Base-by-base conservation (phyloP, 2,113 vertebrate species). In the Tringa solitaria region DNA sequence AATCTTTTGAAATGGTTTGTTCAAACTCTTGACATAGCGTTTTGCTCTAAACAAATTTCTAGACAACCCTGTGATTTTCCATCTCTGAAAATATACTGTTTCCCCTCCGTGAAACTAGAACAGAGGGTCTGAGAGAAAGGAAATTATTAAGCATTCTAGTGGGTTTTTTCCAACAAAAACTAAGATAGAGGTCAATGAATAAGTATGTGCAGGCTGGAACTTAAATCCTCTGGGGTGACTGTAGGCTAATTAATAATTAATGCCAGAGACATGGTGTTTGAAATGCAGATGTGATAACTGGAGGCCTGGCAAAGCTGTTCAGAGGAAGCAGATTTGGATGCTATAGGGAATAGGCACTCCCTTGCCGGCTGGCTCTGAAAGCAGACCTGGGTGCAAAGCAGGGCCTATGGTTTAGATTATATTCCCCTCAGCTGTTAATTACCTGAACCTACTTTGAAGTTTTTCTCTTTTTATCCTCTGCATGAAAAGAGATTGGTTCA, bases 231-330 rank as follows among this genome's bases (percentile, higher is more conserved):
- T 97, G 98, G 99, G 99, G 99, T 99, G 98, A 99, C 99, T 99
- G 99, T 98, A 98, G 99, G 99, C 99, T 99, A 99, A 99, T 99
- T 99, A 99, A 99, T 99, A 99, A 99, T 99, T 99, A 99, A 99
- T 99, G 98, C 99, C 99, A 99, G 99, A 99, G 98, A 98, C 98
- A 98, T 97, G 98, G 98, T 98, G 99, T 99, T 99, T 99, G 99
- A 99, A 99, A 99, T 99, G 99, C 99, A 99, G 99, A 99, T 99
- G 99, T 99, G 99, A 98, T 99, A 98, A 99, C 99, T 99, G 99
- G 98, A 98, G 98, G 98, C 99, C 98, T 98, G 98, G 98, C 98
- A 98, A 98, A 98, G 97, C 98, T 98, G 98, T 99, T 99, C 98
- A 99, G 98, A 99, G 98, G 98, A 98, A 98, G 98, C 98, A 98